These are phyloP conservation scores for Mactromeris polynyma DNA, from an alignment of 2,888 invertebrate genomes.

Conservation along the genomic window DNA sequence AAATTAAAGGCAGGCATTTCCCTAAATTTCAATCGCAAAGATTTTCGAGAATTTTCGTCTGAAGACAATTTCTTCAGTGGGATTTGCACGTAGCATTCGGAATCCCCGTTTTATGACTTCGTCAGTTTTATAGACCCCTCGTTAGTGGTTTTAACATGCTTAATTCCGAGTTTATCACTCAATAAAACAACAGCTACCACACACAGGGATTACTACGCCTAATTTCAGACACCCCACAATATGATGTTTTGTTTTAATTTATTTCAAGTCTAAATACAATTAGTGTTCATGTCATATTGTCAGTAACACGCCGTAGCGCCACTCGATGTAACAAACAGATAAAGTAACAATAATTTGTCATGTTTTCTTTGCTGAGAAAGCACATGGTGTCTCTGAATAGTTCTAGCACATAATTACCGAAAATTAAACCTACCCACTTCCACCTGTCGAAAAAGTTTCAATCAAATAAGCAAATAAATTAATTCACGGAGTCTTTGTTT, in stretches of 20 bases:
- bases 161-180: conserved; percentile 1
- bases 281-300: neutral
- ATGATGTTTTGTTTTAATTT: conserved; percentile 17
- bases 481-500: conserved; percentile 7
- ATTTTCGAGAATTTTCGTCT: neutral
- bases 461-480: conserved; percentile 13
- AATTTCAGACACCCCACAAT: neutral
- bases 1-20: too few relatives aligned
- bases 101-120: neutral
- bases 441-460: conserved; percentile 18
- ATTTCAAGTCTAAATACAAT: conserved; percentile 10
- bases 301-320: neutral
- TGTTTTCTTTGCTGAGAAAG: conserved; percentile 10
- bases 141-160: conserved; percentile 10
- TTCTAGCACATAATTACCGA: conserved; percentile 6
- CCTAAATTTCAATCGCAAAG: too few relatives aligned
- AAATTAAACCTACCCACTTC: neutral
- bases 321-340: neutral
- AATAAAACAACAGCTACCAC: neutral
- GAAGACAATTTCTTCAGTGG: neutral
- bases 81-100: neutral
- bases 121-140: conserved; percentile 19
- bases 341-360: conserved; percentile 10
- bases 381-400: neutral
- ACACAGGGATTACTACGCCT: conserved; percentile 1